Base-by-base conservation (phyloP, 1,140 invertebrate genomes). In the Solenopsis invicta region DNA sequence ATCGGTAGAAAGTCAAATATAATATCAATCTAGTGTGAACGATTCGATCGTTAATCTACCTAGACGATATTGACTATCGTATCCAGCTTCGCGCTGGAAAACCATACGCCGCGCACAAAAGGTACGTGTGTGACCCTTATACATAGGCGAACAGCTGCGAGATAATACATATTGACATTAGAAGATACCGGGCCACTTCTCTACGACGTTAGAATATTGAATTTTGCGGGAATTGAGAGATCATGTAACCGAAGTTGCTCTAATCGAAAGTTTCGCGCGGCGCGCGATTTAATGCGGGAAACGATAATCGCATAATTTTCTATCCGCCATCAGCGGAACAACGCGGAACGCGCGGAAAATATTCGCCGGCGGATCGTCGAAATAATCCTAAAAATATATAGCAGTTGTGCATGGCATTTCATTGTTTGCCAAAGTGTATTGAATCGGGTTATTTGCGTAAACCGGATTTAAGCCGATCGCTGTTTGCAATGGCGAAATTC, bases 91-190 rank as follows among this genome's bases (percentile, higher is more conserved):
- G 37, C 24, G 45, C 29, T 41, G 41, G 62, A 80, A 21, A 54
- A 80, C n/a, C 48, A 48, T 48, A 52, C 29, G 34, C 37, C 29
- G 50, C 41, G 18, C 9, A 2, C 24, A 29, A 41, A 84, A 84
- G 69, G 61, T 61, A 74, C 24, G 72, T 29, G 54, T 69, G 21
- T 13, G n/a, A 74, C 29, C 45, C 69, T 84, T 75, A 75, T 52
- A 61, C 54, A 84, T 37, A 34, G 37, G 37, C 69, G 69, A 84
- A 13, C 54, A 84, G 67, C 37, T 74, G 69, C 54, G 80, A 82
- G 67, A 82, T 56, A 72, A 82, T 74, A 82, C n/a, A 61, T 84
- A 62, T 74, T 75, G 69, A 74, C 41, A 84, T 61, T 84, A 75
- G 56, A 62, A 84, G 69, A 75, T 61, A 84, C 41, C n/a, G 54